A percentile compares a stretch with the other conserved stretches of the same genome.
Conservation (phyloP, 2,113 vertebrate genomes). For the Rhabdornis inornatus region DNA sequence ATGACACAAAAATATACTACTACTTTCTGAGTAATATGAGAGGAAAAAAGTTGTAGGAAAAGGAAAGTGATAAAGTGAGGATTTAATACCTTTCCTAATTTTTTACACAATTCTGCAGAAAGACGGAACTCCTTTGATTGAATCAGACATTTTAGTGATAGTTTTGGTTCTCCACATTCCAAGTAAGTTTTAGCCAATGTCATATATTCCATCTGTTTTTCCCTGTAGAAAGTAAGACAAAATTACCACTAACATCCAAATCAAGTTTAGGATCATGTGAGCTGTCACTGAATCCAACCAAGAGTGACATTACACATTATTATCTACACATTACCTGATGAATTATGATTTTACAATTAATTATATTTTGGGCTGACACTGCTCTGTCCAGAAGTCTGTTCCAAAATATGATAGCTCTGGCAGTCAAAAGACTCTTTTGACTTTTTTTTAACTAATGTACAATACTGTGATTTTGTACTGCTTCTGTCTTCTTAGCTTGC, state of each 20-base stretch:
- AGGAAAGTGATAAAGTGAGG: not conserved
- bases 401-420: not conserved
- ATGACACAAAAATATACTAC: not conserved
- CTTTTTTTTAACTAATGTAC: not conserved
- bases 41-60: not conserved
- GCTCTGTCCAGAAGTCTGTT: not conserved
- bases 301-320: not conserved
- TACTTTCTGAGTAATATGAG: not conserved
- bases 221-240: slow-evolving; percentile 60
- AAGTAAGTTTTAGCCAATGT: slow-evolving; percentile 78
- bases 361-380: not conserved
- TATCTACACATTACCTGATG: not conserved
- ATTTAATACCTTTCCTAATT: slow-evolving; percentile 75
- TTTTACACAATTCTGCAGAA: slow-evolving; percentile 76
- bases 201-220: slow-evolving; percentile 79
- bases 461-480: not conserved
- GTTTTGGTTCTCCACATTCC: slow-evolving; percentile 75
- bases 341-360: not conserved
- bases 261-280: not conserved
- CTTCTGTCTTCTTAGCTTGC: not conserved
- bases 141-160: slow-evolving; percentile 78
- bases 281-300: not conserved
- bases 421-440: not conserved
- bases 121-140: slow-evolving; percentile 77
- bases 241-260: not conserved